Percentiles rank a stretch among this genome's conserved stretches.
Evolutionary conservation across 2,797 vertebrate genomes (phyloP).

Genomic region (Pipistrellus kuhlii): DNA sequence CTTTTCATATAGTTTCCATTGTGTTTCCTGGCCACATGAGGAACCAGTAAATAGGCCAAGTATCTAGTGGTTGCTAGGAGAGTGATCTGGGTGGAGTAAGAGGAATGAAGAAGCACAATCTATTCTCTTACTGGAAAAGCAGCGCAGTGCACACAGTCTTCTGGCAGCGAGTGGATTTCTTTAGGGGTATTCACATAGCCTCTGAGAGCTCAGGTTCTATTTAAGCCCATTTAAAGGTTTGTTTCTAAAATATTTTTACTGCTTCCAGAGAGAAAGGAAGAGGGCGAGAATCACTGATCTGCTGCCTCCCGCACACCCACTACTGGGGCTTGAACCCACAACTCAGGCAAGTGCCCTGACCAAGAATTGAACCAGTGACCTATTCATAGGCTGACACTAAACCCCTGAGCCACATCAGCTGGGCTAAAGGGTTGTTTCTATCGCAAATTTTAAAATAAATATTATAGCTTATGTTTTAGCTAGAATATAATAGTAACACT

Average conservation of each 20-base stretch:
- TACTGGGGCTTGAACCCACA: too few species aligned
- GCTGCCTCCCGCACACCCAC: too few species aligned
- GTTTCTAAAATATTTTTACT: too few species aligned
- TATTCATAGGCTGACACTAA: too few species aligned
- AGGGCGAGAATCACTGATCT: too few species aligned
- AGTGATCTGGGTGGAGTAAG: background rate
- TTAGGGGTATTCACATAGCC: background rate
- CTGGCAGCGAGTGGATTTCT: background rate
- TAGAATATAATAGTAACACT: background rate
- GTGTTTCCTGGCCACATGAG: background rate
- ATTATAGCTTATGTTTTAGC: background rate
- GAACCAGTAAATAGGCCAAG: background rate
- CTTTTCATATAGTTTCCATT: background rate
- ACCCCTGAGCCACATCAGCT: too few species aligned
- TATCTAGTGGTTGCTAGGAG: background rate
- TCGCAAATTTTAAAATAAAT: background rate
- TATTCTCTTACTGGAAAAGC: background rate
- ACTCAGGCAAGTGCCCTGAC: too few species aligned
- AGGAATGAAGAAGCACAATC: background rate
- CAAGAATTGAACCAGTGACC: too few species aligned
- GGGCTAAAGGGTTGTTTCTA: background rate
- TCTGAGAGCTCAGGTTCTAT: background rate
- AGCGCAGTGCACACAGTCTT: background rate
- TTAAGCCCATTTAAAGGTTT: background rate
- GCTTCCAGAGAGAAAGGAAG: too few species aligned